These are phyloP conservation scores for Alectura lathami DNA, from an alignment of 2,113 vertebrate species.

Conservation along the genomic window DNA sequence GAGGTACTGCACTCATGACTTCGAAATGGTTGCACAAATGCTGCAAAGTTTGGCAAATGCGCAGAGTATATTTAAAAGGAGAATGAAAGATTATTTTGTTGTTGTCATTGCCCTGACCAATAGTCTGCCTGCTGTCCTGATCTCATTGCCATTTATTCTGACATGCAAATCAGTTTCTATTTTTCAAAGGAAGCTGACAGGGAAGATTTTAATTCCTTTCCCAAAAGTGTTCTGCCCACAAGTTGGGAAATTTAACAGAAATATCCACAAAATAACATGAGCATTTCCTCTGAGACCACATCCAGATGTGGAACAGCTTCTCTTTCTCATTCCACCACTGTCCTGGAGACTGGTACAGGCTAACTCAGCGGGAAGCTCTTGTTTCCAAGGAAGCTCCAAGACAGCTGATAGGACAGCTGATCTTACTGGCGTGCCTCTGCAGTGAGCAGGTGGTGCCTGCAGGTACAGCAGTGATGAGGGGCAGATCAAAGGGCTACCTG, in stretches of 20 bases:
- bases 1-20: not conserved
- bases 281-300: not conserved
- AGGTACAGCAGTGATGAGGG: rapidly evolving
- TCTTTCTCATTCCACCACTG: not conserved
- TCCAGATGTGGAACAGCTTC: not conserved
- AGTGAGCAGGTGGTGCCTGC: rapidly evolving
- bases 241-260: not conserved
- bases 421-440: not conserved
- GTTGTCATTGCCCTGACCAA: not conserved
- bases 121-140: not conserved
- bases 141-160: not conserved
- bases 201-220: not conserved
- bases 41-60: not conserved
- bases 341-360: not conserved
- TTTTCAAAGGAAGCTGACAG: not conserved
- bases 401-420: not conserved
- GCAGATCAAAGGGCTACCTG: not conserved
- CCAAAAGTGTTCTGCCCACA: not conserved
- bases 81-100: not conserved
- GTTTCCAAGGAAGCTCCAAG: not conserved
- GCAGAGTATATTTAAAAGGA: not conserved
- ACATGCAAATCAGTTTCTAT: not conserved
- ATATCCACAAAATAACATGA: not conserved
- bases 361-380: not conserved
- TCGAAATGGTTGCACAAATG: not conserved